Evolutionary conservation across 2,113 vertebrate species (phyloP).

Genomic region (Dromas ardeola): DNA sequence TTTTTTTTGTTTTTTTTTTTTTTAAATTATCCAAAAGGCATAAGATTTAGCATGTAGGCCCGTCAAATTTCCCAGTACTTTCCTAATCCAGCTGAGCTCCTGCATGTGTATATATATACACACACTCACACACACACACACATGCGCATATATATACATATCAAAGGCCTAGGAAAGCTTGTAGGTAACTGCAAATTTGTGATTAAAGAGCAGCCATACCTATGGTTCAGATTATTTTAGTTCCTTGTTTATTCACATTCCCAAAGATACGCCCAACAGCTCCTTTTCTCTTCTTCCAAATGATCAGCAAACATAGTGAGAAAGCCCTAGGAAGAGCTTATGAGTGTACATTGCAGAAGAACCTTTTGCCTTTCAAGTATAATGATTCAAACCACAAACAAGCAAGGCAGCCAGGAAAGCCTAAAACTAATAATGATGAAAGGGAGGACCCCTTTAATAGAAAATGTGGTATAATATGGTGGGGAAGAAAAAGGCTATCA

Average conservation of each 20-base stretch:
- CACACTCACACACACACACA: fast-evolving
- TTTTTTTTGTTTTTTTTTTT: no score
- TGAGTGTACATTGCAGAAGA: neutral
- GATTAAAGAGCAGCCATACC: neutral
- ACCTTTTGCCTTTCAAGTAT: neutral
- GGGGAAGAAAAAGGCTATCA: neutral
- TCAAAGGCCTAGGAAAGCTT: neutral
- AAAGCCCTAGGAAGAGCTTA: neutral
- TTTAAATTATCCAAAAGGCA: neutral
- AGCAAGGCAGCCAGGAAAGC: neutral
- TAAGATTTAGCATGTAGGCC: neutral
- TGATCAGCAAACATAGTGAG: neutral
- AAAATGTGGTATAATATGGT: neutral
- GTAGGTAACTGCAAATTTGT: neutral
- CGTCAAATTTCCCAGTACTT: neutral
- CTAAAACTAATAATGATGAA: neutral
- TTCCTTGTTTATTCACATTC: neutral
- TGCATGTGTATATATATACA: neutral
- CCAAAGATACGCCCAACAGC: neutral
- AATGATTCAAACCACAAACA: neutral
- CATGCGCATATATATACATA: neutral
- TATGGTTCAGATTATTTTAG: neutral
- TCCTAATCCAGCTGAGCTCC: neutral
- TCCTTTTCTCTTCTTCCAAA: neutral
- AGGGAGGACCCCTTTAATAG: neutral